Evolutionary conservation across 2,113 vertebrate genomes (phyloP), one percentile per base, ranked within the genome.

Genomic region (Corydoras maculifer): DNA sequence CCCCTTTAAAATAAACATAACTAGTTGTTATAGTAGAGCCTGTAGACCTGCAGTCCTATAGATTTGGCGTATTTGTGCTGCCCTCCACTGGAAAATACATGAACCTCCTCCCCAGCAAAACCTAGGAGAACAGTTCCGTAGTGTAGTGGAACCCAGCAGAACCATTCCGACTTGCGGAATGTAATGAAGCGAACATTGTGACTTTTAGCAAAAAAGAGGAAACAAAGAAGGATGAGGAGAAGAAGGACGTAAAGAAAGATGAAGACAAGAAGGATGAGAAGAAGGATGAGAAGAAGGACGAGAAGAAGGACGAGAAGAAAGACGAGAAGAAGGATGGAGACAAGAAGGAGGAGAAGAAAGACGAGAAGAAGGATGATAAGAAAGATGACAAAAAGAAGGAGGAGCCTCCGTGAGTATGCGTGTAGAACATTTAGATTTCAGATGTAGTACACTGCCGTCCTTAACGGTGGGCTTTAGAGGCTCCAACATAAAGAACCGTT

Each of bases 151-250:
- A 68, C 78, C 62, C 48, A n/a, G 0, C 65, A 67, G 69, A 64
- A 61, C n/a, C 18, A 32, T 3, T 3, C 5, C 18, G 51, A 31
- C 18, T 7, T 63, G n/a, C 35, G 67, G 48, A 72, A 57, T 62
- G 25, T 73, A 67, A 54, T 29, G 75, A 69, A 43, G 18, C 18
- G 12, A 15, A 55, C 54, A 81, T 76, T 72, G 67, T 79, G 83
- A 63, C 86, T 81, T 70, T 50, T 88, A 96, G 93, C 83, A 94
- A 94, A 91, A 93, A 93, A 76, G 90, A 90, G 51, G 91, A 91
- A 76, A 88, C 91, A 62, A 90, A 91, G 49, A 83, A 90, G 3
- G 84, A 91, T 0, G 57, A 81, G 29, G 93, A 93, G 89, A 92
- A 93, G 75, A 90, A 90, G 55, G 91, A 87, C 51, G 84, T 90